Percentiles rank a stretch among this genome's conserved stretches.
Conservation (phyloP, 92 coral and sea anemone species). For the Epizoanthus ramosus region DNA sequence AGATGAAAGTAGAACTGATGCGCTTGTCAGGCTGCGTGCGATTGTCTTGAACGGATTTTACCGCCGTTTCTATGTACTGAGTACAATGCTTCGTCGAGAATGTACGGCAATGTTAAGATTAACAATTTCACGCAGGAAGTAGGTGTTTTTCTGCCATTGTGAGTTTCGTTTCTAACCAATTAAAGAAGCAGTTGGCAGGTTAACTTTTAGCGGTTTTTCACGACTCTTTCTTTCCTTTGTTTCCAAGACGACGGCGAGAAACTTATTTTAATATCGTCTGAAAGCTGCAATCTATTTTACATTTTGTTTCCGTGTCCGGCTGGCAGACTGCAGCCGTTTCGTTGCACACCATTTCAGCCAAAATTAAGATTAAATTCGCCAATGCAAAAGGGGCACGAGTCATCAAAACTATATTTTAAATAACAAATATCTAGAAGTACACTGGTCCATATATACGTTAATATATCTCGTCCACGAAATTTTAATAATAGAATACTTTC, state of each 20-base stretch:
- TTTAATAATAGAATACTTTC: too few species aligned
- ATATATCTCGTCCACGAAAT: too few species aligned
- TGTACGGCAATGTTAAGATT: not conserved
- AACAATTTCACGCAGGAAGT: constrained; percentile 12
- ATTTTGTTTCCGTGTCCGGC: not conserved
- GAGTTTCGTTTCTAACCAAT: not conserved
- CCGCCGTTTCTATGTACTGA: constrained; percentile 1
- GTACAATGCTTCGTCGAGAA: not conserved
- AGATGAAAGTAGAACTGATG: not conserved
- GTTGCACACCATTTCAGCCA: too few species aligned
- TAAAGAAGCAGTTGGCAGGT: not conserved
- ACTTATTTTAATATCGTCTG: not conserved
- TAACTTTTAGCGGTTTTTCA: not conserved
- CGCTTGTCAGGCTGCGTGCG: not conserved
- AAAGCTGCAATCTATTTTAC: not conserved
- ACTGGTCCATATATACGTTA: too few species aligned
- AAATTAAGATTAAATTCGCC: too few species aligned
- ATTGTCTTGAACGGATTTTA: not conserved
- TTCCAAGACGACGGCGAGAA: constrained; percentile 26
- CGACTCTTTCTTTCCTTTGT: not conserved
- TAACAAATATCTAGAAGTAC: too few species aligned
- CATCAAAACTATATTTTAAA: too few species aligned
- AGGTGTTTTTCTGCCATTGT: constrained; percentile 1
- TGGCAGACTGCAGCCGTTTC: too few species aligned
- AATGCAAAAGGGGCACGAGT: too few species aligned